Percentiles rank a stretch among this genome's conserved stretches.
phyloP scores from a whole-genome alignment of 2,888 invertebrate genomes.

The Drosophila suboccidentalis region DNA sequence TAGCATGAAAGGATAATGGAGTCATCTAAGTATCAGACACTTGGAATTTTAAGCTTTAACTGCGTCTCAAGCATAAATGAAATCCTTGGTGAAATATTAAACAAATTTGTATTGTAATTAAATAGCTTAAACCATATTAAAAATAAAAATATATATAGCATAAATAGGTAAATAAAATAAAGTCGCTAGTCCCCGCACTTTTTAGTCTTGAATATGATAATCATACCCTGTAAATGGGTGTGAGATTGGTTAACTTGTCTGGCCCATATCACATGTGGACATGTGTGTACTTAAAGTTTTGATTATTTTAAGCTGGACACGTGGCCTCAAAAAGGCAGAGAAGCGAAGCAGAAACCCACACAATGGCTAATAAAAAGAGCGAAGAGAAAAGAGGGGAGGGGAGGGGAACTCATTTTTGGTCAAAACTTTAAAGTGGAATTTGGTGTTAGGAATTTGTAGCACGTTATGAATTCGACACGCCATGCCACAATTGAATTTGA shows the following conservation, averaged over 20 bases:
- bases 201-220: not conserved
- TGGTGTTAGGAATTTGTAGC: constrained; percentile 35
- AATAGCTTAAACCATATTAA: too few relatives aligned
- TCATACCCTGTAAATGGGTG: constrained; percentile 13
- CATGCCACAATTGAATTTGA: constrained; percentile 69
- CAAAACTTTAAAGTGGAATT: constrained; percentile 37
- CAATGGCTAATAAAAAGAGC: not conserved
- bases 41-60: too few relatives aligned
- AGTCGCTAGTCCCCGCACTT: too few relatives aligned
- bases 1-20: too few relatives aligned
- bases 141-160: too few relatives aligned
- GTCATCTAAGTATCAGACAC: too few relatives aligned
- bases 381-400: too few relatives aligned
- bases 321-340: constrained; percentile 10
- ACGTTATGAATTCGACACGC: constrained; percentile 44
- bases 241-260: not conserved
- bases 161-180: not conserved
- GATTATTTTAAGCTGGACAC: constrained; percentile 40
- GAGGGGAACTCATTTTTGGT: not conserved
- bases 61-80: too few relatives aligned
- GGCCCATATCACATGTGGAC: constrained; percentile 24
- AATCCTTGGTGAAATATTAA: too few relatives aligned
- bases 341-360: not conserved
- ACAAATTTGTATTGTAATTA: too few relatives aligned
- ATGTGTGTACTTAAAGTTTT: constrained; percentile 23